Base-by-base conservation (phyloP, 2,113 vertebrate genomes). In the Mirza zaza region DNA sequence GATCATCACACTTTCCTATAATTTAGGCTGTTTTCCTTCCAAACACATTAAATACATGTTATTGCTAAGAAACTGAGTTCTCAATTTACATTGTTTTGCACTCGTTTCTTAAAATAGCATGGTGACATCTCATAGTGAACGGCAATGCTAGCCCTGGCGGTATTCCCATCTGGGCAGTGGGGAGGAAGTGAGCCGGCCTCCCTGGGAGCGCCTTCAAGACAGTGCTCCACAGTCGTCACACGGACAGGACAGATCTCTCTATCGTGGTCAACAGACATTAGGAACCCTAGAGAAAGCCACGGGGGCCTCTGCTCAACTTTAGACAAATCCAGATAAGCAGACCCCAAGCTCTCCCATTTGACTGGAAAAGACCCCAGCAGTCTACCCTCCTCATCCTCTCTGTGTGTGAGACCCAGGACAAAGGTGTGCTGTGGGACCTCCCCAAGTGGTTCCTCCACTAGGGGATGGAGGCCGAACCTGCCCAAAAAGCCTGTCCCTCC, bases 1-100 rank as follows among this genome's bases (percentile, higher is more conserved):
- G 71, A 93, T 96, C 84, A 87, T 95, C 87, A 87, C 50, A 57
- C 57, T 88, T 96, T 70, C 59, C 95, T 63, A 67, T 21, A 92
- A 94, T 87, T 95, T 84, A 87, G 75, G 81, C 85, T 87, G 80
- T 92, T 96, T 95, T 94, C 55, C 84, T 96, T 93, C 84, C 87
- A 94, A 81, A 94, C 45, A 84, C 84, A 81, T 76, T 87, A 95
- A 96, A 96, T 84, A 87, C 34, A 81, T 84, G 84, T 95, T 91
- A 94, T 80, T 68, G 92, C 79, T 82, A 95, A 91, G 84, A 95
- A 94, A 79, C 50, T 11, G 79, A 95, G 73, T 75, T 91, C 83
- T 93, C 34, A 21, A 57, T 93, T 95, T 96, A 76, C 34, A 93
- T 77, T 93, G 63, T 73, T 96, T 95, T 89, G 63, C 21, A 48